These are phyloP conservation scores for Troides oblongomaculatus DNA, from an alignment of 2,888 invertebrate genomes.

Conservation along the genomic window DNA sequence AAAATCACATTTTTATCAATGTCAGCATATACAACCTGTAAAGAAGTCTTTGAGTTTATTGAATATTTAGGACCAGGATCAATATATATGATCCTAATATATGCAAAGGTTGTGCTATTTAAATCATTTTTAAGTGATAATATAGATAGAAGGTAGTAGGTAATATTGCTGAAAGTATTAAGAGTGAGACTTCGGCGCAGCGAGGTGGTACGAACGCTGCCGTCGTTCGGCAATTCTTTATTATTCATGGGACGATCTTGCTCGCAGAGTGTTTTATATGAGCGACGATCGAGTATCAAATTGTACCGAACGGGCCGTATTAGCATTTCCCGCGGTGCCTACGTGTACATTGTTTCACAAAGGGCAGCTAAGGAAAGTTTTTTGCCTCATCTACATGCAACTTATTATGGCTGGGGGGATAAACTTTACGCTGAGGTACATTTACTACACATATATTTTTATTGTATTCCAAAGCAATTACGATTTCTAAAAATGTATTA, in stretches of 20 bases:
- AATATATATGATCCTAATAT: too few species aligned
- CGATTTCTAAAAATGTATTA: neutral
- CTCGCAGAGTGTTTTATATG: slow-evolving; percentile 79
- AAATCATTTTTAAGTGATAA: too few species aligned
- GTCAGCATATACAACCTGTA: too few species aligned
- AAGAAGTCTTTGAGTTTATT: too few species aligned
- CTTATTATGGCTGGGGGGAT: slow-evolving; percentile 30
- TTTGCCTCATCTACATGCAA: slow-evolving; percentile 35
- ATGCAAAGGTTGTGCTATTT: neutral
- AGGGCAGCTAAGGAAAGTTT: slow-evolving; percentile 40
- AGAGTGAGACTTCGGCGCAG: slow-evolving; percentile 42
- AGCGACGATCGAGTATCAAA: slow-evolving; percentile 80
- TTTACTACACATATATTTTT: neutral
- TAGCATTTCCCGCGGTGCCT: slow-evolving; percentile 65
- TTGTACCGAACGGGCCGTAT: slow-evolving; percentile 72
- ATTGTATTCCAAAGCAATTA: neutral
- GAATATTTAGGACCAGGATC: too few species aligned
- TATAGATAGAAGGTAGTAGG: too few species aligned
- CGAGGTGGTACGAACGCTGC: slow-evolving; percentile 39
- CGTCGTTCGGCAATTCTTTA: slow-evolving; percentile 73
- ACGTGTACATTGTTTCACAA: slow-evolving; percentile 68
- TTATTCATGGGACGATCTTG: slow-evolving; percentile 77
- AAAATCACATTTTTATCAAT: too few species aligned
- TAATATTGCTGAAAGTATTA: neutral
- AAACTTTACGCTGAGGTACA: slow-evolving; percentile 1